Conservation (phyloP, 2,113 vertebrate species). For the Casuarius casuarius region DNA sequence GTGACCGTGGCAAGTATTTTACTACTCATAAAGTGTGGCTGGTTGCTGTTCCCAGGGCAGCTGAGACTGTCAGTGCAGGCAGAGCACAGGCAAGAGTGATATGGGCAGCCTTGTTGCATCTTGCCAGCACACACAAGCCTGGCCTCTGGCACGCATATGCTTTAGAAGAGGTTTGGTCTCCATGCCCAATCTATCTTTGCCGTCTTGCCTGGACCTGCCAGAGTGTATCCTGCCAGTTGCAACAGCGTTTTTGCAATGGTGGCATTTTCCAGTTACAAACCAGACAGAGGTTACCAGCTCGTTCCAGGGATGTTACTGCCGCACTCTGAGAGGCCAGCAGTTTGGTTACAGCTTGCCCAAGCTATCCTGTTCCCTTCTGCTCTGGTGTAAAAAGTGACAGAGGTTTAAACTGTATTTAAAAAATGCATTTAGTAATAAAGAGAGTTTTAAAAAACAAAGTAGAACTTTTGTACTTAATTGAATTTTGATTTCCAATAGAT, state of each 20-base stretch:
- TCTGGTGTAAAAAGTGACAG: background rate
- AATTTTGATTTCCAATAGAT: background rate
- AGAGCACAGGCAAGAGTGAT: background rate
- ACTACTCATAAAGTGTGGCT: background rate
- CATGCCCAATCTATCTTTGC: rapidly evolving
- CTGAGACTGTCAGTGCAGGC: background rate
- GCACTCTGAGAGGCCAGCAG: background rate
- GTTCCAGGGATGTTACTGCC: background rate
- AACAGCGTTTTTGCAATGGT: rapidly evolving
- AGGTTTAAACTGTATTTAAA: background rate
- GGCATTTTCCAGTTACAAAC: rapidly evolving
- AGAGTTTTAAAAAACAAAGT: background rate
- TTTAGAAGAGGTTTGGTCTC: background rate
- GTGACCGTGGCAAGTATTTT: background rate
- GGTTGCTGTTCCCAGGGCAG: background rate
- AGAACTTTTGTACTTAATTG: background rate
- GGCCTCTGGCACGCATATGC: no score
- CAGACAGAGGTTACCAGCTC: background rate
- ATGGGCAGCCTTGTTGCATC: background rate
- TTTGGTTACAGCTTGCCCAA: background rate
- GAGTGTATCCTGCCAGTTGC: background rate
- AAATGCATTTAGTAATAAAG: rapidly evolving
- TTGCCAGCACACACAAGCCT: no score
- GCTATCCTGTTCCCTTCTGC: background rate
- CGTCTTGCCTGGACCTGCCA: background rate